Percentiles rank a stretch among this genome's conserved stretches.
phyloP scores from a whole-genome alignment of 2,888 invertebrate species.

The Macaria liturata region DNA sequence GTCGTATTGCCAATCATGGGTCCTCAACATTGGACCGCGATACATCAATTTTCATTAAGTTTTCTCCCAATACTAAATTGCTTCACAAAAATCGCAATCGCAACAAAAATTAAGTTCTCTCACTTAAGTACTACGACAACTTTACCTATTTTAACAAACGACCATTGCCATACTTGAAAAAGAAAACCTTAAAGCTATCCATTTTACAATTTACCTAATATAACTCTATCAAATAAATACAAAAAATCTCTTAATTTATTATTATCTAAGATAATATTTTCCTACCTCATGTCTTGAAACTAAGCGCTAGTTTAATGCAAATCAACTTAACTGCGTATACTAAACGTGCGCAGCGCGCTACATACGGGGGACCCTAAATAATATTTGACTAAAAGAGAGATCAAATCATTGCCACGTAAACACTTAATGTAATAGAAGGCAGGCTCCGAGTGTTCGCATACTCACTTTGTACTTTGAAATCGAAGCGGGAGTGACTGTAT shows the following conservation, averaged over 20 bases:
- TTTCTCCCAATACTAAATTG: constrained; percentile 37
- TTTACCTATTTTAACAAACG: constrained; percentile 63
- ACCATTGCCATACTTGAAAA: constrained; percentile 78
- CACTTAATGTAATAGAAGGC: constrained; percentile 63
- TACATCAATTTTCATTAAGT: constrained; percentile 27
- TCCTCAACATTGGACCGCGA: constrained; percentile 13
- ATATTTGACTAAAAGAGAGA: constrained; percentile 89
- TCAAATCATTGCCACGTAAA: constrained; percentile 87
- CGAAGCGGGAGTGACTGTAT: constrained; percentile 41
- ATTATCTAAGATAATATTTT: constrained; percentile 81
- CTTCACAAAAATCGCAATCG: constrained; percentile 38
- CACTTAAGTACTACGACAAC: constrained; percentile 77
- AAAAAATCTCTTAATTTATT: constrained; percentile 75
- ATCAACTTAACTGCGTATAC: constrained; percentile 60
- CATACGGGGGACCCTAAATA: constrained; percentile 73
- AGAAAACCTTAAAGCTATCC: constrained; percentile 72
- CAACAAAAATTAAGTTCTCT: constrained; percentile 67
- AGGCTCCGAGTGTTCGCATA: constrained; percentile 53
- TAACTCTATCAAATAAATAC: constrained; percentile 83
- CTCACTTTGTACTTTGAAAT: constrained; percentile 75
- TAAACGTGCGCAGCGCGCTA: constrained; percentile 48
- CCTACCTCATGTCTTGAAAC: constrained; percentile 80
- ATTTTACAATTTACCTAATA: constrained; percentile 83
- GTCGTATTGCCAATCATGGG: constrained; percentile 37
- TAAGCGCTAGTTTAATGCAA: constrained; percentile 76